Evolutionary conservation across 2,113 vertebrate species (phyloP).

Genomic region (Myiozetetes cayanensis): DNA sequence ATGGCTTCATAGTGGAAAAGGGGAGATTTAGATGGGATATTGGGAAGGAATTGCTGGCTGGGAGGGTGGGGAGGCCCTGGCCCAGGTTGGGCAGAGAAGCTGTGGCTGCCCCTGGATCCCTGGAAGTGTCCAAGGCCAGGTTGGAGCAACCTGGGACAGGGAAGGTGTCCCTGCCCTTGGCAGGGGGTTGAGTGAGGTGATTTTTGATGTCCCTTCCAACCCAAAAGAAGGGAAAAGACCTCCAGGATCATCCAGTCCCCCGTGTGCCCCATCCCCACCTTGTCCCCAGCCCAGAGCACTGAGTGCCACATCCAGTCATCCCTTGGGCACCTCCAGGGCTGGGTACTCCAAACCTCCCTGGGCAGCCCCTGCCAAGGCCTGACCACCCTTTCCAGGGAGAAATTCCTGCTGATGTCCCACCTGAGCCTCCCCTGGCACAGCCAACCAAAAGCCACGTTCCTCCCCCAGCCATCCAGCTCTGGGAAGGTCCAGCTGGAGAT

Average conservation of each 20-base stretch:
- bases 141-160: not conserved
- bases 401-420: not conserved
- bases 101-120: not conserved
- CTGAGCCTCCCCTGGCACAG: not conserved
- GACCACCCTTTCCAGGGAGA: not conserved
- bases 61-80: not conserved
- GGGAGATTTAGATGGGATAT: not conserved
- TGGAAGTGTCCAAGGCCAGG: not conserved
- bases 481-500: not conserved
- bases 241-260: not conserved
- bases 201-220: not conserved
- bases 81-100: not conserved
- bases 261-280: not conserved
- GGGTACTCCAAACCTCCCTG: not conserved
- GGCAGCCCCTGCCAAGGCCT: not conserved
- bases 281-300: not conserved
- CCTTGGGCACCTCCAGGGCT: not conserved
- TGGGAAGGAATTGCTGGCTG: not conserved
- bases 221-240: not conserved
- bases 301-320: not conserved
- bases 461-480: not conserved
- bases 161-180: not conserved
- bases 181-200: not conserved
- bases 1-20: not conserved
- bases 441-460: not conserved